These are phyloP conservation scores for Rachycentron canadum DNA, from an alignment of 2,797 vertebrate species.

Conservation along the genomic window DNA sequence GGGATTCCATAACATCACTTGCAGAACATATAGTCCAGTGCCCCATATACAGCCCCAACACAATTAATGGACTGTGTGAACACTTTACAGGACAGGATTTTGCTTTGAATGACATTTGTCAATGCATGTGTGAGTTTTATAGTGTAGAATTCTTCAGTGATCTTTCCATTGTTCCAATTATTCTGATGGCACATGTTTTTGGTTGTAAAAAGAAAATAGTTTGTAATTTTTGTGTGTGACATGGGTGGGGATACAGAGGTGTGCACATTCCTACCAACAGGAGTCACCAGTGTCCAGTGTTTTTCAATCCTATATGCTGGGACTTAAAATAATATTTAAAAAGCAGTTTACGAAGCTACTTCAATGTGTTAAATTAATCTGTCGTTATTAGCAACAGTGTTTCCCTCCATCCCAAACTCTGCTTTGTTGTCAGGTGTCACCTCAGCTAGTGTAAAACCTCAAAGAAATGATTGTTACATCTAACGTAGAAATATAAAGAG, in stretches of 20 bases:
- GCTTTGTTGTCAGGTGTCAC: background rate
- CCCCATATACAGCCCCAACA: constrained; percentile 33
- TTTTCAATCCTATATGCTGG: background rate
- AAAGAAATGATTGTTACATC: no score
- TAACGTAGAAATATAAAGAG: background rate
- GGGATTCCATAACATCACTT: constrained; percentile 29
- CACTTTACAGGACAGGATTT: constrained; percentile 2
- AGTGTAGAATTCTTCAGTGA: background rate
- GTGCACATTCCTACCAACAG: no score
- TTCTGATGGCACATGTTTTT: background rate
- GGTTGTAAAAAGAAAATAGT: background rate
- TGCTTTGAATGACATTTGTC: constrained; percentile 4
- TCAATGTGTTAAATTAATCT: background rate
- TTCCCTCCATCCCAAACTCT: background rate
- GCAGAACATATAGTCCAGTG: constrained; percentile 10
- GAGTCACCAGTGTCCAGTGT: background rate
- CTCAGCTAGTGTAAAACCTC: background rate
- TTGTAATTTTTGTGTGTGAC: background rate
- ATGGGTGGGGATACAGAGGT: no score
- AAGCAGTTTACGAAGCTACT: background rate
- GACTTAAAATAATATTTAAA: background rate
- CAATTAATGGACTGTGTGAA: constrained; percentile 33
- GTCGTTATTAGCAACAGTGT: background rate
- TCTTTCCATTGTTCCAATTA: background rate
- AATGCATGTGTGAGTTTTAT: background rate